Conservation (phyloP, 2,888 invertebrate genomes). For the Xestobium rufovillosum region DNA sequence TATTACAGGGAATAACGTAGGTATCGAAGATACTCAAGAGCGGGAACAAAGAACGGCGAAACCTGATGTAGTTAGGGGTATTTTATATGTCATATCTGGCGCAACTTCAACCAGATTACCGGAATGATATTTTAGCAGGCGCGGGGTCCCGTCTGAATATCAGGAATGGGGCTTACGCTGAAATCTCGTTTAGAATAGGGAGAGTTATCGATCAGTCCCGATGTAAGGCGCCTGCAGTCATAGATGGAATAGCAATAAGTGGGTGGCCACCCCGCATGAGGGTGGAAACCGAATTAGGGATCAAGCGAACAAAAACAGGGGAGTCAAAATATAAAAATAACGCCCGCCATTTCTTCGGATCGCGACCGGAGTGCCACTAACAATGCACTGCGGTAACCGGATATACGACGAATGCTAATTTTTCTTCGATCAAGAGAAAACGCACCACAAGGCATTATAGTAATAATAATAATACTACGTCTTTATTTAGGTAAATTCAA, state of each 20-base stretch:
- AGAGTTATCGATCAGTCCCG: constrained; percentile 37
- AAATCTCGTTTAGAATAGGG: constrained; percentile 37
- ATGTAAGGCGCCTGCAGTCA: constrained; percentile 39
- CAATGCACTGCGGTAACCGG: no score
- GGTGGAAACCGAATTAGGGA: constrained; percentile 41
- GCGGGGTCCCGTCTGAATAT: constrained; percentile 25
- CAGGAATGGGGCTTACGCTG: constrained; percentile 31
- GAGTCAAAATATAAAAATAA: constrained; percentile 39
- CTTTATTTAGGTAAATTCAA: no score
- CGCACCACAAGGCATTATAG: no score
- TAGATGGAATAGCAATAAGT: constrained; percentile 43
- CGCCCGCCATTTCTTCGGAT: constrained; percentile 26
- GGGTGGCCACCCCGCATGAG: constrained; percentile 31
- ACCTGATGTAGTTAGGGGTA: no score
- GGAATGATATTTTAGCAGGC: constrained; percentile 29
- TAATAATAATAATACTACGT: no score
- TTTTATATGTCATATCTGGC: constrained; percentile 1
- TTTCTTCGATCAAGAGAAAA: no score
- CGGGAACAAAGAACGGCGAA: no score
- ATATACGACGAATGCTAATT: no score
- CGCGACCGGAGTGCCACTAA: no score
- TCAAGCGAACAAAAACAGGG: constrained; percentile 40
- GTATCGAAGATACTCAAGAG: no score
- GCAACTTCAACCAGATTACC: constrained; percentile 30
- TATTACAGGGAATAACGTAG: no score